Evolutionary conservation across 2,113 vertebrate genomes (phyloP).

Genomic region (Damaliscus lunatus): DNA sequence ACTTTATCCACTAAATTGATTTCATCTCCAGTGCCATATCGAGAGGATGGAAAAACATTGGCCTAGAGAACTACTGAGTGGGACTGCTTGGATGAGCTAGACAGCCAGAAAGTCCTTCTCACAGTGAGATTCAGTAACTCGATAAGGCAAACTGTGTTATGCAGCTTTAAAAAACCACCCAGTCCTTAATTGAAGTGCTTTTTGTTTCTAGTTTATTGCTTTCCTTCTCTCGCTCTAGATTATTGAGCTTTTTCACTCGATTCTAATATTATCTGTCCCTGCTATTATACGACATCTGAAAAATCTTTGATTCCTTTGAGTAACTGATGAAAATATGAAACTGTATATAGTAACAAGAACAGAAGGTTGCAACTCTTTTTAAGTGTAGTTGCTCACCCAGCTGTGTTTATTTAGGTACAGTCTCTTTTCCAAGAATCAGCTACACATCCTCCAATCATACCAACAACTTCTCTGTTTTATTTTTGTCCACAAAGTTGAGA

Average conservation of each 20-base stretch:
- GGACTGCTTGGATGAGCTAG: neutral
- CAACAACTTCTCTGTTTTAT: neutral
- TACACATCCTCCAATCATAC: neutral
- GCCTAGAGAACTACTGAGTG: neutral
- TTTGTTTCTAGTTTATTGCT: neutral
- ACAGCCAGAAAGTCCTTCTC: neutral
- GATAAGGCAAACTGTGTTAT: neutral
- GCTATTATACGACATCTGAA: neutral
- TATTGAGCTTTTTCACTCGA: neutral
- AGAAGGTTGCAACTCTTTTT: neutral
- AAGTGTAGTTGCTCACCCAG: neutral
- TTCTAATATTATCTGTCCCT: neutral
- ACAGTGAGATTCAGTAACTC: neutral
- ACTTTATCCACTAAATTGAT: neutral
- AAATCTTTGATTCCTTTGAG: neutral
- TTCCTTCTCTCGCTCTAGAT: neutral
- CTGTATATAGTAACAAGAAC: neutral
- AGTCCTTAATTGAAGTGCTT: neutral
- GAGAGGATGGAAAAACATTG: neutral
- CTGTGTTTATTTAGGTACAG: neutral
- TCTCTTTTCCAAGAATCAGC: neutral
- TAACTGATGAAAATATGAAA: neutral
- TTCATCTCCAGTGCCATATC: neutral
- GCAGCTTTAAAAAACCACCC: neutral
- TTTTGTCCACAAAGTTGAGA: neutral